Percentiles rank a stretch among this genome's conserved stretches.
These are phyloP conservation scores for Hydra vulgaris DNA, from an alignment of 30 jellyfish, hydroid and myxozoan species.

Conservation along the genomic window DNA sequence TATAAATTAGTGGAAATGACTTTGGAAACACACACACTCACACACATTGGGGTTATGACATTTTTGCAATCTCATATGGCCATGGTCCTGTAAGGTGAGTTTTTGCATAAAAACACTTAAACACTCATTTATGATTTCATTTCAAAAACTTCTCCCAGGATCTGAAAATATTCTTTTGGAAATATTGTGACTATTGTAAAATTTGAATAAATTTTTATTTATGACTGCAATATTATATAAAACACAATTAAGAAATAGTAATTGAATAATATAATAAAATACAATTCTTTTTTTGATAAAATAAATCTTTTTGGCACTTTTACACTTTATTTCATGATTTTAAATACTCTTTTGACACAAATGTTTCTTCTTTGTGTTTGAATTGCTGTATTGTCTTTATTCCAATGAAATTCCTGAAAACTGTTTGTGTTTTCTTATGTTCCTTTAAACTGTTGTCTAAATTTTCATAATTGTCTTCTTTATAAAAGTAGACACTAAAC, in stretches of 20 bases:
- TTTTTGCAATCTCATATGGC: not conserved
- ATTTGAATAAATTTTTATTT: not conserved
- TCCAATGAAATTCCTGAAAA: not conserved
- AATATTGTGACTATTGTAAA: not conserved
- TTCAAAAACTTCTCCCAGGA: not conserved
- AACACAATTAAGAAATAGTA: not conserved
- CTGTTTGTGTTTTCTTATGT: not conserved
- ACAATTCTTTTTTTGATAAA: not conserved
- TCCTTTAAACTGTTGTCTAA: not conserved
- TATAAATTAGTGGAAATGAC: too few species aligned
- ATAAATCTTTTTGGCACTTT: not conserved
- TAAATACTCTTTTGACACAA: not conserved
- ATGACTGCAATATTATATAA: too few species aligned
- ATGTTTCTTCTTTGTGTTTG: not conserved
- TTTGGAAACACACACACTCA: too few species aligned
- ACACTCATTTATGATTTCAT: not conserved
- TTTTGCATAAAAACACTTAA: not conserved
- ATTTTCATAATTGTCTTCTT: not conserved
- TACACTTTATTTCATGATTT: not conserved
- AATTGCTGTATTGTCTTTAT: not conserved
- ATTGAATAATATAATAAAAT: not conserved
- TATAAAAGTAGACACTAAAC: not conserved
- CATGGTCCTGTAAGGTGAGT: not conserved
- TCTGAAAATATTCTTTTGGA: not conserved
- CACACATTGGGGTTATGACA: not conserved